These are phyloP conservation scores for Tetrao urogallus DNA, from an alignment of 2,113 vertebrate species.

Conservation along the genomic window DNA sequence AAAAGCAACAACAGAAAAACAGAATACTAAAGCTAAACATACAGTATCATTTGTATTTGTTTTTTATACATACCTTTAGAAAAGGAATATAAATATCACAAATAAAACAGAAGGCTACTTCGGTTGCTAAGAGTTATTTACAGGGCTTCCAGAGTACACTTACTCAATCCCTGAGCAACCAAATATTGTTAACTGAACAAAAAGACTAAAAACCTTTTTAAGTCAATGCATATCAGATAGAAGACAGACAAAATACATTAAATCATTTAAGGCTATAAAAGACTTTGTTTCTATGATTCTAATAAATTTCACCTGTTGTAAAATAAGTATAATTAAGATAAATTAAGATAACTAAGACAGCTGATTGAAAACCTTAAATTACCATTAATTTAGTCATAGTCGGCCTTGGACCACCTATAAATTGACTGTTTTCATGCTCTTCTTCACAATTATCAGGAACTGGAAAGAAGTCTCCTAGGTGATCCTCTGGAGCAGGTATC, in stretches of 20 bases:
- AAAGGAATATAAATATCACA: not conserved
- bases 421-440: constrained; percentile 72
- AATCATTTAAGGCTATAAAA: not conserved
- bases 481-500: not conserved
- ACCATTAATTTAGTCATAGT: constrained; percentile 96
- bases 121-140: not conserved
- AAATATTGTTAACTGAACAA: not conserved
- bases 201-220: not conserved
- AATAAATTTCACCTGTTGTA: not conserved
- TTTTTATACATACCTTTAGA: not conserved
- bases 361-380: constrained; percentile 46
- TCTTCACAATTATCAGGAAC: constrained; percentile 62
- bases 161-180: not conserved
- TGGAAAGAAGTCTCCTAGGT: not conserved
- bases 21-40: not conserved
- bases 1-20: not conserved
- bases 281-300: not conserved
- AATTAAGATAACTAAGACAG: not conserved
- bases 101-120: not conserved
- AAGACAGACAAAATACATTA: not conserved
- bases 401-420: constrained; percentile 93
- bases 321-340: not conserved
- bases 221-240: not conserved
- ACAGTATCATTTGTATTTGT: not conserved
- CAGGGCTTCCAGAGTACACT: not conserved